These are phyloP conservation scores for Clarias macrocephalus DNA, from an alignment of 2,113 vertebrate genomes.

Conservation along the genomic window DNA sequence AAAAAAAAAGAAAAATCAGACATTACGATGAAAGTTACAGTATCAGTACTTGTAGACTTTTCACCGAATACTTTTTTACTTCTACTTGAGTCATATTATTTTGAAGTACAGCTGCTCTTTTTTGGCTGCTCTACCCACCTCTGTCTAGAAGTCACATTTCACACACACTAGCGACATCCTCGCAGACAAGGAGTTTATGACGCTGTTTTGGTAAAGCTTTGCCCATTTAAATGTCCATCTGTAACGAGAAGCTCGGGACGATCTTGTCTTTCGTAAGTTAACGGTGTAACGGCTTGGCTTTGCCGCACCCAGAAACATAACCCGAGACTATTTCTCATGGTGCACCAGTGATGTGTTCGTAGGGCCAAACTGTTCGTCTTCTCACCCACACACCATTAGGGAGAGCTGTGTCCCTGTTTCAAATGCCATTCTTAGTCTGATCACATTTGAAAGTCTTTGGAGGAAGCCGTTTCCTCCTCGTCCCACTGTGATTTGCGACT, in stretches of 20 bases:
- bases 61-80: no score
- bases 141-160: no score
- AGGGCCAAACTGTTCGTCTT: conserved; percentile 41
- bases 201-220: neutral
- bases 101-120: no score
- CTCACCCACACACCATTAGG: conserved; percentile 64
- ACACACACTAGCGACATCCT: neutral
- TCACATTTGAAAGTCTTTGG: conserved; percentile 59
- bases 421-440: conserved; percentile 53
- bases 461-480: conserved; percentile 37
- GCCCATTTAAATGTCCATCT: neutral
- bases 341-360: neutral
- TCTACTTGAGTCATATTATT: no score
- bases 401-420: conserved; percentile 61
- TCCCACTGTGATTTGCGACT: conserved; percentile 50
- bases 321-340: neutral
- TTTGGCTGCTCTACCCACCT: no score
- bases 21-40: no score
- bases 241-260: neutral
- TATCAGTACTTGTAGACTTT: no score
- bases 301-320: neutral
- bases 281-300: neutral
- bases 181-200: neutral
- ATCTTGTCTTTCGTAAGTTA: neutral
- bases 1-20: no score